Percentiles rank a stretch among this genome's conserved stretches.
These are phyloP conservation scores for Philereme vetulata DNA, from an alignment of 2,888 invertebrate species.

Conservation along the genomic window DNA sequence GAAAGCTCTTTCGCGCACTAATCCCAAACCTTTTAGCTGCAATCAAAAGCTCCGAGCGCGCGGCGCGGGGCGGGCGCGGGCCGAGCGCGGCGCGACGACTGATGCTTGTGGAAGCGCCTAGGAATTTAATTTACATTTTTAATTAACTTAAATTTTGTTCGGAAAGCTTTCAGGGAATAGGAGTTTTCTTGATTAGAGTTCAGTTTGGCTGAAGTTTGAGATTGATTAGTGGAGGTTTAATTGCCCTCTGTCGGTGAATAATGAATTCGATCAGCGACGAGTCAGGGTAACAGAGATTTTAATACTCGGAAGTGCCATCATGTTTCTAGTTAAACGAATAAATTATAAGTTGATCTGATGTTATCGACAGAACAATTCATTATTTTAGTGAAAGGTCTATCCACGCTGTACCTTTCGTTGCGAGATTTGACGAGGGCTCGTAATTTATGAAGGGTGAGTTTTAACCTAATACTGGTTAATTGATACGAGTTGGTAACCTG, in stretches of 20 bases:
- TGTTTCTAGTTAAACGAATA: constrained; percentile 47
- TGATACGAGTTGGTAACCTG: constrained; percentile 71
- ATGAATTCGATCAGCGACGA: constrained; percentile 79
- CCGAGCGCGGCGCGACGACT: constrained; percentile 55
- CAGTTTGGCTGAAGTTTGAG: constrained; percentile 82
- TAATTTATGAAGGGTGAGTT: constrained; percentile 75
- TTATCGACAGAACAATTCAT: background rate
- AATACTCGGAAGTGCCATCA: constrained; percentile 60
- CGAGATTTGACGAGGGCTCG: constrained; percentile 48
- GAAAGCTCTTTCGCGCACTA: constrained; percentile 85
- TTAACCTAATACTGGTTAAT: constrained; percentile 76
- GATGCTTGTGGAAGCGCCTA: constrained; percentile 83
- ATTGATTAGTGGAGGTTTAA: constrained; percentile 84
- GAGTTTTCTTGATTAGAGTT: constrained; percentile 84
- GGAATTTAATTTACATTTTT: constrained; percentile 85
- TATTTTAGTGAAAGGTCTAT: constrained; percentile 43
- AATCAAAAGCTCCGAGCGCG: constrained; percentile 82
- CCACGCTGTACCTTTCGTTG: constrained; percentile 50
- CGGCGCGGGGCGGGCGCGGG: constrained; percentile 40
- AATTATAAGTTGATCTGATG: constrained; percentile 17
- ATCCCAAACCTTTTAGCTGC: constrained; percentile 85
- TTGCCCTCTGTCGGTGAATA: constrained; percentile 81
- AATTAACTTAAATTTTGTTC: constrained; percentile 84
- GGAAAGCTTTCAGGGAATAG: constrained; percentile 83
- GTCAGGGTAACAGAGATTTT: constrained; percentile 71